These are phyloP conservation scores for Drymonia ruficornis DNA, from an alignment of 2,888 invertebrate genomes.

Conservation along the genomic window DNA sequence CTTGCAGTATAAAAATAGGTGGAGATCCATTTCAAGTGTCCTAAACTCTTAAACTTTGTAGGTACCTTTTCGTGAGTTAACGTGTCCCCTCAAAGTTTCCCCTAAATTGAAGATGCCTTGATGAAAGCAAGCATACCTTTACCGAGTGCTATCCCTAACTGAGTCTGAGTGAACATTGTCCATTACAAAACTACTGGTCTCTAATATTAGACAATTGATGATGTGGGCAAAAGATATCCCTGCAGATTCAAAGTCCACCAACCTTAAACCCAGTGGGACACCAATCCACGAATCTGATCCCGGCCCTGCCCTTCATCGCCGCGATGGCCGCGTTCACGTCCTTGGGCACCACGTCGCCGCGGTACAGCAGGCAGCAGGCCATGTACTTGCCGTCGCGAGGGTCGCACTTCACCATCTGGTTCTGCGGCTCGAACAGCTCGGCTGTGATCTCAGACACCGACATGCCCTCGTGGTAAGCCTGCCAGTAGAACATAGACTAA, in stretches of 20 bases:
- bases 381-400: slow-evolving; percentile 94
- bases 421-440: slow-evolving; percentile 94
- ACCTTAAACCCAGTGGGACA: slow-evolving; percentile 97
- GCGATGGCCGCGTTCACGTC: slow-evolving; percentile 95
- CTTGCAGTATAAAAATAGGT: no score
- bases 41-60: no score
- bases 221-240: no score
- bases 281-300: slow-evolving; percentile 97
- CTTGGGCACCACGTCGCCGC: slow-evolving; percentile 95
- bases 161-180: no score
- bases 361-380: slow-evolving; percentile 94
- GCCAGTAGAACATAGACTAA: slow-evolving; percentile 4
- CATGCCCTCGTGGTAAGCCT: slow-evolving; percentile 89
- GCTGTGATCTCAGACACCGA: slow-evolving; percentile 93
- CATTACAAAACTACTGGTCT: no score
- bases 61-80: no score
- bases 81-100: no score
- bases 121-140: no score
- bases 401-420: slow-evolving; percentile 96
- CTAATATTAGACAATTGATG: no score
- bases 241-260: not conserved
- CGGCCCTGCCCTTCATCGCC: slow-evolving; percentile 89
- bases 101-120: no score
- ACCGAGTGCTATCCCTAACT: no score
- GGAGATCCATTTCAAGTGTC: no score